Conservation (phyloP, 1,140 invertebrate species). For the Bombyx mandarina region DNA sequence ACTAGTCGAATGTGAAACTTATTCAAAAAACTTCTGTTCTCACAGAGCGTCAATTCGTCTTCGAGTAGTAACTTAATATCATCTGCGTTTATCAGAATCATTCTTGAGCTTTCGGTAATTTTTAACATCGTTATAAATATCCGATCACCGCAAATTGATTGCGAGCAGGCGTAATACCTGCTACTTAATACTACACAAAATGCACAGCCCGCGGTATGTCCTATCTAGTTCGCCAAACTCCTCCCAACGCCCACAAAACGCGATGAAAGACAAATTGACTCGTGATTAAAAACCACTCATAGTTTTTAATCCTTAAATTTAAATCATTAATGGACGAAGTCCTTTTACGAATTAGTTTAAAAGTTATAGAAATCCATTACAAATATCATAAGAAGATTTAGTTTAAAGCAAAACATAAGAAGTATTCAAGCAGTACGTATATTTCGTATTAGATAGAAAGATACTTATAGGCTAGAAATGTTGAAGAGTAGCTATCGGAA, state of each 20-base stretch:
- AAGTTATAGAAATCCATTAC: slow-evolving; percentile 22
- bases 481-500: slow-evolving; percentile 39
- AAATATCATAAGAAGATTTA: slow-evolving; percentile 32
- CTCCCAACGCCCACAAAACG: slow-evolving; percentile 28
- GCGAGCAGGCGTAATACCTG: slow-evolving; percentile 6
- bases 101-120: no score
- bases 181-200: slow-evolving; percentile 53
- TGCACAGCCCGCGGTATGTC: slow-evolving; percentile 56
- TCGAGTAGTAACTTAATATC: no score
- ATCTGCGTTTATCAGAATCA: no score
- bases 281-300: slow-evolving; percentile 25
- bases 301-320: slow-evolving; percentile 7
- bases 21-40: no score
- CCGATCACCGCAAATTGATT: no score
- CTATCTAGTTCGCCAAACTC: slow-evolving; percentile 36
- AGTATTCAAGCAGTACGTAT: slow-evolving; percentile 24
- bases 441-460: slow-evolving; percentile 23
- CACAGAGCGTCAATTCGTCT: no score
- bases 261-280: slow-evolving; percentile 43
- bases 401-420: slow-evolving; percentile 30
- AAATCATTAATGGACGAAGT: background rate
- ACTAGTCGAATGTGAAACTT: no score
- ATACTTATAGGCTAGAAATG: slow-evolving; percentile 21
- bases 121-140: no score
- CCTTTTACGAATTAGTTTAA: background rate